Evolutionary conservation across 1,140 invertebrate species (phyloP).

Genomic region (Drosophila paulistorum): DNA sequence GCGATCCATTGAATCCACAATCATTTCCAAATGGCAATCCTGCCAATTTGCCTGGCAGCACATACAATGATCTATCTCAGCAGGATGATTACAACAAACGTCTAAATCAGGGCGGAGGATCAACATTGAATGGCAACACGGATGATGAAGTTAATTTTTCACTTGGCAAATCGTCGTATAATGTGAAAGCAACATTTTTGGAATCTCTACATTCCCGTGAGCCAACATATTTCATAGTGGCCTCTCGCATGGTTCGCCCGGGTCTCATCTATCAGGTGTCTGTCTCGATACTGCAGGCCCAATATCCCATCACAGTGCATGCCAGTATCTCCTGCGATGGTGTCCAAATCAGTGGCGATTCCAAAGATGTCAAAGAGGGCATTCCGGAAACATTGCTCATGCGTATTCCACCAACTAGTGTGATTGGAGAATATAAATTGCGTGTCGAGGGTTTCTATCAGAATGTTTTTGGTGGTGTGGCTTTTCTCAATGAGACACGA

Average conservation of each 20-base stretch:
- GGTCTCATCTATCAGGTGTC: constrained; percentile 93
- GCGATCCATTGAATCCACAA: constrained; percentile 16
- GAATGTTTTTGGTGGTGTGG: constrained; percentile 91
- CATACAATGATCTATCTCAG: constrained; percentile 57
- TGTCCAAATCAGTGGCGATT: constrained; percentile 92
- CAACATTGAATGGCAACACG: constrained; percentile 5
- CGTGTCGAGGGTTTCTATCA: constrained; percentile 95
- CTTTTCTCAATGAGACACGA: constrained; percentile 92
- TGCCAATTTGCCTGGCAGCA: constrained; percentile 38
- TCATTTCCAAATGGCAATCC: constrained; percentile 49
- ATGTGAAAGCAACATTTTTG: constrained; percentile 67
- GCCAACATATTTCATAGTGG: constrained; percentile 92
- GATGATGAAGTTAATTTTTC: constrained; percentile 61
- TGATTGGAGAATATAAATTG: constrained; percentile 92
- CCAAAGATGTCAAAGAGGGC: constrained; percentile 89
- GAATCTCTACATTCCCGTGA: constrained; percentile 70
- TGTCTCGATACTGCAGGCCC: constrained; percentile 89
- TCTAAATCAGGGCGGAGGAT: constrained; percentile 9
- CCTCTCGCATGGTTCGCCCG: constrained; percentile 92
- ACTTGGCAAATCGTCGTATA: constrained; percentile 71
- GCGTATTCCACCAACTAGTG: constrained; percentile 92
- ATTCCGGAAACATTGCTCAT: constrained; percentile 93
- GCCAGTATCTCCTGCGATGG: constrained; percentile 94
- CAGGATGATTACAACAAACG: constrained; percentile 67
- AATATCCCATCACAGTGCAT: constrained; percentile 89